Evolutionary conservation across 2,797 vertebrate species (phyloP), one percentile per base, ranked within the genome.

Genomic region (Mus caroli): DNA sequence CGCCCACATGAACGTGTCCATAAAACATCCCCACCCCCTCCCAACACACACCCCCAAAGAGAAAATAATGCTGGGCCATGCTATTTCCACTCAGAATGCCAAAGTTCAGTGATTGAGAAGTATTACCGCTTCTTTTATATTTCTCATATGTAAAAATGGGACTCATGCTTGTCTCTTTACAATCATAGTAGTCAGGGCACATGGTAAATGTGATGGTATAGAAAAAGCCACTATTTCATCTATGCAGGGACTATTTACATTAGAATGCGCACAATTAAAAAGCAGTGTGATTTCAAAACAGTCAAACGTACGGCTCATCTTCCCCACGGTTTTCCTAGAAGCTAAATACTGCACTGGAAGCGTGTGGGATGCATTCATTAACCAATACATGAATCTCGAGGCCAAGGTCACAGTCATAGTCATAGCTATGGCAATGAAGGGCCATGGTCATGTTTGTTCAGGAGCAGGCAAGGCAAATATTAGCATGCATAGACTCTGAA

Each of bases 321-420:
- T 94, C 52, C 52, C n/a, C 13, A 20, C 22, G 24, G 12, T 80
- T 77, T 85, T 75, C 22, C 50, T 86, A 95, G 75, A 88, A 94
- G 92, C 85, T 83, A 88, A 87, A 75, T 67, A 88, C 46, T 6
- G 13, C 19, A 67, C 40, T 85, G 13, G 64, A 88, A 94, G 73
- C 85, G 20, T 12, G 24, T 56, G 37, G 78, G 50, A 37, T 64
- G 56, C 11, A 28, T 26, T 96, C 60, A 43, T n/a, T 40, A 92
- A 92, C 52, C 71, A 79, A 91, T 50, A 3, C 20, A 6, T 52
- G 90, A 76, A 54, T 19, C 40, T 26, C 34, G 37, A 85, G 28
- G 34, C 17, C 52, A 86, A 78, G 60, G 52, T 84, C 17, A 37
- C 20, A 86, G 46, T 82, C 28, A 82, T 4, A 19, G 26, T 22